Evolutionary conservation across 2,113 vertebrate species (phyloP).

Genomic region (Spizaetus ornatus): DNA sequence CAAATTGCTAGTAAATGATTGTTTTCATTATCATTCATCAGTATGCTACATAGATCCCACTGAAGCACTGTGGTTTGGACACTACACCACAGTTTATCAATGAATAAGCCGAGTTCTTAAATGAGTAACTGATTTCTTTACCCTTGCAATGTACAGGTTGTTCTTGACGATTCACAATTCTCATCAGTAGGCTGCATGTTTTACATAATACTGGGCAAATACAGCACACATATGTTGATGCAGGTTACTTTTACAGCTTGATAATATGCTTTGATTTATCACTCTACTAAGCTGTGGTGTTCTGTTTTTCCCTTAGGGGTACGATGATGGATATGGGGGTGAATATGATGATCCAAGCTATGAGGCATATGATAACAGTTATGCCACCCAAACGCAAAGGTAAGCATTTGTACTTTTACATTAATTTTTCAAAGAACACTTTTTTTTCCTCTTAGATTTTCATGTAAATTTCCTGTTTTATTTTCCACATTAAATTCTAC

Average conservation of each 20-base stretch:
- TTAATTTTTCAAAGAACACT: neutral
- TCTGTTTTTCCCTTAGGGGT: constrained; percentile 76
- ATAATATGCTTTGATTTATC: neutral
- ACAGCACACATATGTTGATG: neutral
- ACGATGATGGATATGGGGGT: constrained; percentile 92
- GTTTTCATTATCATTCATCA: constrained; percentile 39
- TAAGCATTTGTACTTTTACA: constrained; percentile 49
- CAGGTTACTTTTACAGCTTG: neutral
- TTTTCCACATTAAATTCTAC: neutral
- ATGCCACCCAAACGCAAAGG: constrained; percentile 90
- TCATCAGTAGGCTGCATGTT: neutral
- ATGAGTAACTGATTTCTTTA: constrained; percentile 34
- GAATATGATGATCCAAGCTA: constrained; percentile 95
- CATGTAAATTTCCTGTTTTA: neutral
- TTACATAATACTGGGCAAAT: neutral
- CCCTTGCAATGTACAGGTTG: neutral
- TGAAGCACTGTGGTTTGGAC: neutral
- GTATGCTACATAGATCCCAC: constrained; percentile 33
- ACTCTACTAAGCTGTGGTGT: neutral
- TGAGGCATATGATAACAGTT: constrained; percentile 88
- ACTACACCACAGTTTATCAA: neutral
- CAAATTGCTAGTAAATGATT: constrained; percentile 42
- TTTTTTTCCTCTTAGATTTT: neutral
- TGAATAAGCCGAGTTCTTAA: constrained; percentile 38
- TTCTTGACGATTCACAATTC: neutral